These are phyloP conservation scores for Coptodon bakossiorum DNA, from an alignment of 2,113 vertebrate genomes.

Conservation along the genomic window DNA sequence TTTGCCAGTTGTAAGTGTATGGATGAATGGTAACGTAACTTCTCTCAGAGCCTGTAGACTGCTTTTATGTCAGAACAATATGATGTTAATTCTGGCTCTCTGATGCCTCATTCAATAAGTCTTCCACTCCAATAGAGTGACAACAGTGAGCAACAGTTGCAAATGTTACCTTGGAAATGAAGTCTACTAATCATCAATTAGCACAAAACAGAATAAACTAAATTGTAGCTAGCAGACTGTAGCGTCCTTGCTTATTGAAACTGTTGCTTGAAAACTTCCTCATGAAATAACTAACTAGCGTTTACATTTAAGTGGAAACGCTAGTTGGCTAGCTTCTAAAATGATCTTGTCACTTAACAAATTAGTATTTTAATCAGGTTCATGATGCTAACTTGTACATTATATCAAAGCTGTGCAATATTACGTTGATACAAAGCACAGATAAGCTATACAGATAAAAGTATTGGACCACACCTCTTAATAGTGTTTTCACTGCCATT, in stretches of 20 bases:
- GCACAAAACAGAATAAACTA: not conserved
- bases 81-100: not conserved
- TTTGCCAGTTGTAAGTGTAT: not conserved
- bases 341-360: not conserved
- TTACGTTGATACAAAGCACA: not conserved
- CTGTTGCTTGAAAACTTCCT: not conserved
- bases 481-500: not conserved
- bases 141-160: not conserved
- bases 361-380: not conserved
- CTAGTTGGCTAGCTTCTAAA: not conserved
- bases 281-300: fast-evolving
- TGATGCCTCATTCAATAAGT: not conserved
- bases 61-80: not conserved
- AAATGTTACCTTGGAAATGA: not conserved
- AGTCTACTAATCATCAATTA: not conserved
- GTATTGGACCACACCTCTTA: not conserved
- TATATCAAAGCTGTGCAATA: not conserved
- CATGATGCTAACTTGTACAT: not conserved
- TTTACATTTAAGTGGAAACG: not conserved
- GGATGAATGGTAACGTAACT: not conserved
- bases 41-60: not conserved
- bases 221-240: not conserved
- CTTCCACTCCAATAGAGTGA: not conserved
- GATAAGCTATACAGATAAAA: not conserved
- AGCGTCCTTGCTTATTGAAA: not conserved